Conservation (phyloP, 2,888 invertebrate genomes). For the Brassicogethes aeneus region DNA sequence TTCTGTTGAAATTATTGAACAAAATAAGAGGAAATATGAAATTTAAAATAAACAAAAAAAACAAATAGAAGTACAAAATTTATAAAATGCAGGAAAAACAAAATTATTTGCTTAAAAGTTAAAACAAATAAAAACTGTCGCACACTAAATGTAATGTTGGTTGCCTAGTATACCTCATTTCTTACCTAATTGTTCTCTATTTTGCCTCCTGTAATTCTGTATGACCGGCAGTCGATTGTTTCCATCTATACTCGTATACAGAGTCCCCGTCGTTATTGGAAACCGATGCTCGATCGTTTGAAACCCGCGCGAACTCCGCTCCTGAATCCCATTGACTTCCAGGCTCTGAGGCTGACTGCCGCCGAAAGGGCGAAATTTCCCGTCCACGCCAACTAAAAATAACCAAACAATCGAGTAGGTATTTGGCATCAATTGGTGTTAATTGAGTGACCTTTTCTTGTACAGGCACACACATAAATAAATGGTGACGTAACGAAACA, state of each 20-base stretch:
- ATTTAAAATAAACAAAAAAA: too few species aligned
- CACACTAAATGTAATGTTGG: not conserved
- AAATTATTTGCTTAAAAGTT: too few species aligned
- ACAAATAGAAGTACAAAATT: too few species aligned
- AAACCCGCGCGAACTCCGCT: constrained; percentile 25
- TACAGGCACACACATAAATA: too few species aligned
- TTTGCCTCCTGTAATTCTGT: constrained; percentile 41
- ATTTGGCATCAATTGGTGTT: not conserved
- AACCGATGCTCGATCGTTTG: constrained; percentile 46
- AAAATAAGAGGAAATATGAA: too few species aligned
- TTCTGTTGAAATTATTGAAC: too few species aligned
- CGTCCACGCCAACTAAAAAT: constrained; percentile 43
- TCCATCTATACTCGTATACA: constrained; percentile 45
- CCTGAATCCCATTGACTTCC: constrained; percentile 29
- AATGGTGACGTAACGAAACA: too few species aligned
- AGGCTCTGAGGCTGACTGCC: constrained; percentile 36
- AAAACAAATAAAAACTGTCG: not conserved
- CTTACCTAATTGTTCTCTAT: constrained; percentile 29
- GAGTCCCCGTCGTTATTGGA: constrained; percentile 50
- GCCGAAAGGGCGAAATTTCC: constrained; percentile 50
- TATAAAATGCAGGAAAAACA: too few species aligned
- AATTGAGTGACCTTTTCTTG: too few species aligned
- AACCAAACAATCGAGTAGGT: too few species aligned
- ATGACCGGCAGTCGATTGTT: constrained; percentile 41
- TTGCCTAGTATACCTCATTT: too few species aligned